These are phyloP conservation scores for Tetragnatha montana DNA, from an alignment of 2,888 invertebrate species.

Conservation along the genomic window DNA sequence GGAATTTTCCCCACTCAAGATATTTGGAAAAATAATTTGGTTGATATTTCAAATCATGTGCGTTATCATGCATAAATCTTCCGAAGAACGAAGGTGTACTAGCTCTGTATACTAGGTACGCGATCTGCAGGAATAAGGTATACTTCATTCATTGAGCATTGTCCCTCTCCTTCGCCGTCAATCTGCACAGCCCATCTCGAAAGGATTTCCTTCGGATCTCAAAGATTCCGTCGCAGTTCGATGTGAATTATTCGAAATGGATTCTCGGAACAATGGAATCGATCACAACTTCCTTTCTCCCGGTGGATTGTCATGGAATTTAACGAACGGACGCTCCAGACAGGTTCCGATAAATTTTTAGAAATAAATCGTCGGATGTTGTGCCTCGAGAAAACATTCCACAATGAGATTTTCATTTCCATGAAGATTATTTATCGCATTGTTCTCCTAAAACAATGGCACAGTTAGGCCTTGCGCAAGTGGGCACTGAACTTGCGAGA, in stretches of 20 bases:
- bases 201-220: not conserved
- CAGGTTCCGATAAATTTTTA: constrained; percentile 37
- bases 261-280: constrained; percentile 37
- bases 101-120: too few species aligned
- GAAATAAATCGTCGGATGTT: constrained; percentile 54
- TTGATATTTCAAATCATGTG: too few species aligned
- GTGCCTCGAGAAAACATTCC: constrained; percentile 41
- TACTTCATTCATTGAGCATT: too few species aligned
- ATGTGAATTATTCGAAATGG: constrained; percentile 10
- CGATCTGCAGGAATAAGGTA: too few species aligned
- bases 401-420: constrained; percentile 50
- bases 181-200: not conserved
- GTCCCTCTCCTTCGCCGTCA: not conserved
- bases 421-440: constrained; percentile 60
- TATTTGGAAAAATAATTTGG: too few species aligned
- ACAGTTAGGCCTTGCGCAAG: constrained; percentile 50
- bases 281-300: constrained; percentile 13
- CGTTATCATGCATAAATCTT: too few species aligned
- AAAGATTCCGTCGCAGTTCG: not conserved
- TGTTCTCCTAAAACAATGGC: constrained; percentile 60
- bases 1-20: too few species aligned
- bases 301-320: constrained; percentile 32
- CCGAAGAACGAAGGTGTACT: too few species aligned
- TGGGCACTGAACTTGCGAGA: constrained; percentile 58
- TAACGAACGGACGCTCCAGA: constrained; percentile 14